Percentiles rank a stretch among this genome's conserved stretches.
phyloP scores from a whole-genome alignment of 2,113 vertebrate genomes.

The Oceanites oceanicus region DNA sequence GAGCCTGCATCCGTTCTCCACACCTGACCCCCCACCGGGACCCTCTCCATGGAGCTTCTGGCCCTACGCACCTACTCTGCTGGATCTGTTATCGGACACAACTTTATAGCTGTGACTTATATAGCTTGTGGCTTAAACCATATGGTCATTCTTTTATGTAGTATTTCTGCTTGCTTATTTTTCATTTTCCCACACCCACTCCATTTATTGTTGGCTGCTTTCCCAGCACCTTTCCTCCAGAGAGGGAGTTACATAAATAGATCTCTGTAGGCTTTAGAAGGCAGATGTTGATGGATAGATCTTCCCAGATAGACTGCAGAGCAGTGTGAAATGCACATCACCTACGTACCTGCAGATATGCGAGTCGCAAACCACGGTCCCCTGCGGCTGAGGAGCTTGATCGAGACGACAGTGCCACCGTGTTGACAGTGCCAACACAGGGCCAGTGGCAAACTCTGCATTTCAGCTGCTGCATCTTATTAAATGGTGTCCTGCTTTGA shows the following conservation, averaged over 20 bases:
- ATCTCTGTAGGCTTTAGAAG: constrained; percentile 63
- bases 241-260: constrained; percentile 68
- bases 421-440: background rate
- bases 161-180: constrained; percentile 71
- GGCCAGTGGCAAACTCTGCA: background rate
- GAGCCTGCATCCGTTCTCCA: background rate
- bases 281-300: constrained; percentile 34
- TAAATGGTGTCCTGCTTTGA: constrained; percentile 57
- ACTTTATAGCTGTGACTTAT: constrained; percentile 44
- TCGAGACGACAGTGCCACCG: background rate
- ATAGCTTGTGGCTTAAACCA: constrained; percentile 70
- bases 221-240: constrained; percentile 73
- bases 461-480: constrained; percentile 38
- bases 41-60: background rate
- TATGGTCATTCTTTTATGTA: constrained; percentile 70
- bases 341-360: background rate
- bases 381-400: background rate
- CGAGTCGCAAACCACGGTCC: background rate
- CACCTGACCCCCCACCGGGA: background rate
- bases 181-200: constrained; percentile 77
- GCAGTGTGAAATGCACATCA: background rate
- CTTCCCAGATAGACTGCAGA: constrained; percentile 6
- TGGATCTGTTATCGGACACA: constrained; percentile 33
- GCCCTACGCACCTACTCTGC: background rate
- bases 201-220: constrained; percentile 72